phyloP scores from a whole-genome alignment of 2,797 vertebrate species.

The Hapalemur alaotrensis region DNA sequence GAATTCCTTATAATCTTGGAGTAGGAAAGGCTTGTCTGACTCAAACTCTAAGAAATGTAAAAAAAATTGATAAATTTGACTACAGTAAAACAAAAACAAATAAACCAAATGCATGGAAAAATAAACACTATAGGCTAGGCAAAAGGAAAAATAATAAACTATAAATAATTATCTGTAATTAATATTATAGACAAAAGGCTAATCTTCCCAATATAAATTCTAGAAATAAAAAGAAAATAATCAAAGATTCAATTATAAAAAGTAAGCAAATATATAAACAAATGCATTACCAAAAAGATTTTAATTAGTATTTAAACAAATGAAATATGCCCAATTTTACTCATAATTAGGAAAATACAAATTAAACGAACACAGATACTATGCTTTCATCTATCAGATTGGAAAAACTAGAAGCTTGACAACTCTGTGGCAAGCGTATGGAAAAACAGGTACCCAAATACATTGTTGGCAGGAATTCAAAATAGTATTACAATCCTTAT shows the following conservation, averaged over 20 bases:
- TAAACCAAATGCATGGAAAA: background rate
- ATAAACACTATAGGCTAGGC: background rate
- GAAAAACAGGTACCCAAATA: background rate
- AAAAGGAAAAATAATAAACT: background rate
- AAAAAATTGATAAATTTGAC: background rate
- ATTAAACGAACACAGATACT: background rate
- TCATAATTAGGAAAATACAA: background rate
- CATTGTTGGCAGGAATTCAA: background rate
- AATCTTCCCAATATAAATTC: background rate
- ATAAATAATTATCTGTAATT: background rate
- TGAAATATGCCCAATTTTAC: background rate
- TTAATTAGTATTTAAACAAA: background rate
- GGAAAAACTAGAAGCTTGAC: background rate
- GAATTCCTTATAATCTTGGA: background rate
- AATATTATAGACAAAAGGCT: background rate
- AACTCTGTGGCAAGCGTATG: background rate
- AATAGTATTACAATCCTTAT: background rate
- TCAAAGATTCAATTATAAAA: background rate
- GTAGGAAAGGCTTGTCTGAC: background rate
- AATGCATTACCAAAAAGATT: background rate
- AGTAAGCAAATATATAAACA: background rate
- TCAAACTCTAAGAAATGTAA: background rate
- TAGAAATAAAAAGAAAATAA: background rate
- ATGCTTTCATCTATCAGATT: background rate
- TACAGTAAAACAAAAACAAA: background rate